These are phyloP conservation scores for Iguana delicatissima DNA, from an alignment of 2,797 vertebrate genomes.

Conservation along the genomic window DNA sequence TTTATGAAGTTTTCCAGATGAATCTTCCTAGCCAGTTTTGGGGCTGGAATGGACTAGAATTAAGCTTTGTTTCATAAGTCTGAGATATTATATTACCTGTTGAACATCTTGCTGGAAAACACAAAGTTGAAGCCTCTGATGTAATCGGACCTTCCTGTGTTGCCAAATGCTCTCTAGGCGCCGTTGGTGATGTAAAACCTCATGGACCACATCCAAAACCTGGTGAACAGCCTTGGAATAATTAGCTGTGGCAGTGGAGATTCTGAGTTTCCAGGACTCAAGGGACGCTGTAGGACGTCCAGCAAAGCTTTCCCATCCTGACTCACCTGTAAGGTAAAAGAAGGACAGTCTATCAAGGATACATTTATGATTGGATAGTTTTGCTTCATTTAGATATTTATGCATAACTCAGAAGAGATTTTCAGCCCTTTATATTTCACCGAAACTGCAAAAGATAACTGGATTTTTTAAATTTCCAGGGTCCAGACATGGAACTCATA, in stretches of 20 bases:
- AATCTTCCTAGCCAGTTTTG: background rate
- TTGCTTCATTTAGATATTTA: background rate
- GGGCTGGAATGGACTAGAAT: background rate
- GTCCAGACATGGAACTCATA: background rate
- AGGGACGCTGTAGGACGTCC: slow-evolving; percentile 95
- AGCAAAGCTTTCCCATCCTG: slow-evolving; percentile 97
- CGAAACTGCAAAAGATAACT: background rate
- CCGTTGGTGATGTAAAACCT: slow-evolving; percentile 96
- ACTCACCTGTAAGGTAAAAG: slow-evolving; percentile 87
- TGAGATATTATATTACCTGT: slow-evolving; percentile 84
- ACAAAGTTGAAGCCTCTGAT: slow-evolving; percentile 97
- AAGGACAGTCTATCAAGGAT: background rate
- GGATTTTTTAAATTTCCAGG: slow-evolving; percentile 6
- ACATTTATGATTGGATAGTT: background rate
- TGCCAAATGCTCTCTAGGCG: slow-evolving; percentile 98
- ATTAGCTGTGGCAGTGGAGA: slow-evolving; percentile 96
- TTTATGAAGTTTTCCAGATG: slow-evolving; percentile 2
- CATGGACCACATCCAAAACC: slow-evolving; percentile 96
- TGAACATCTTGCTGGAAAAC: slow-evolving; percentile 99
- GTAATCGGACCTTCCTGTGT: slow-evolving; percentile 95
- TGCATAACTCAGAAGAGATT: background rate
- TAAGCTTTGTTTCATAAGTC: background rate
- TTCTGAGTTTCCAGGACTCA: slow-evolving; percentile 95
- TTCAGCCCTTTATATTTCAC: background rate
- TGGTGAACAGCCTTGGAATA: slow-evolving; percentile 98